These are phyloP conservation scores for Etheostoma cragini DNA, from an alignment of 2,113 vertebrate genomes.

Conservation along the genomic window DNA sequence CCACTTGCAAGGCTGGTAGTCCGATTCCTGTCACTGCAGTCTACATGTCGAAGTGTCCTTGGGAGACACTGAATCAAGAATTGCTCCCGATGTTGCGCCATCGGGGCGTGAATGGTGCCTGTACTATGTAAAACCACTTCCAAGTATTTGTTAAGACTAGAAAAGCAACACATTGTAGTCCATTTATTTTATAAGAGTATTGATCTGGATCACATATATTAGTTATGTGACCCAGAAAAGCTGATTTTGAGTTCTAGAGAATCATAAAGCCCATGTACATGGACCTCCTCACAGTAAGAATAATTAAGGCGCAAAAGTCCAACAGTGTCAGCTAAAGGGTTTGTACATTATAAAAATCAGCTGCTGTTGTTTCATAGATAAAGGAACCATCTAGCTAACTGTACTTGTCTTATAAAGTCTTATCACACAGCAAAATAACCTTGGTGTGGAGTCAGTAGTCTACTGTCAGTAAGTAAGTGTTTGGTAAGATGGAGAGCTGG, in stretches of 20 bases:
- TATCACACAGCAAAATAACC: neutral
- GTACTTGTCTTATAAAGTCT: neutral
- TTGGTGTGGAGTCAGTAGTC: neutral
- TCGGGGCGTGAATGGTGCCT: no score
- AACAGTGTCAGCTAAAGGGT: neutral
- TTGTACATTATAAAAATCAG: neutral
- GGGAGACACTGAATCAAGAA: no score
- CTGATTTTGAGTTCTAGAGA: neutral
- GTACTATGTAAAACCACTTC: no score
- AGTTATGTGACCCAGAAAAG: neutral
- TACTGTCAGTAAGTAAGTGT: neutral
- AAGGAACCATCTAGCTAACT: neutral
- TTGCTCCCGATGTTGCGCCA: no score
- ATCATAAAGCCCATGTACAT: neutral
- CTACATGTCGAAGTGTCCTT: no score
- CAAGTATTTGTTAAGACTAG: no score
- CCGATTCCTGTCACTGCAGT: no score
- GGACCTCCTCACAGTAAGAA: neutral
- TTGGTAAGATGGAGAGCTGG: neutral
- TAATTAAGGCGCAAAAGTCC: neutral
- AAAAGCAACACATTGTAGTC: no score
- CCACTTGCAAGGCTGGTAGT: no score
- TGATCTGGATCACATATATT: neutral
- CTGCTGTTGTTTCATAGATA: conserved; percentile 8
- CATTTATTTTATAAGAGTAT: no score